A percentile compares a stretch with the other conserved stretches of the same genome.
Conservation (phyloP, 2,797 vertebrate species). For the Sebastes aleutianus region DNA sequence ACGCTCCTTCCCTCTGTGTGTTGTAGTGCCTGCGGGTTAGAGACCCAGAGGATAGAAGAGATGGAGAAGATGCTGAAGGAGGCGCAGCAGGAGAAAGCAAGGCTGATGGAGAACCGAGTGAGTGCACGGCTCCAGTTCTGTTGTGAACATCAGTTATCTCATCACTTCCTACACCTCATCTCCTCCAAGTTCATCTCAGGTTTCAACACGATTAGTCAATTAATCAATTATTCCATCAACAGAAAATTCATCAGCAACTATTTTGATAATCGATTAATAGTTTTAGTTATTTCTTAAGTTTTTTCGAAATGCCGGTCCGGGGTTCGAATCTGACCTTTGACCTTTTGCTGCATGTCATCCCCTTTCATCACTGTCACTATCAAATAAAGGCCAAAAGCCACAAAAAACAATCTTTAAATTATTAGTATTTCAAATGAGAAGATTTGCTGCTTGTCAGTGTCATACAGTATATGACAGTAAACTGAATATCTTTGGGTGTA, state of each 20-base stretch:
- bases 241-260: not conserved
- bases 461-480: not conserved
- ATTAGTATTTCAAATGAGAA: too few species aligned
- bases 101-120: slow-evolving; percentile 92
- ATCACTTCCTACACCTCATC: not conserved
- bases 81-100: slow-evolving; percentile 92
- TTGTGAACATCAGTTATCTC: not conserved
- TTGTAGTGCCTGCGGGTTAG: slow-evolving; percentile 85
- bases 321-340: too few species aligned
- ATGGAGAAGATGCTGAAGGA: slow-evolving; percentile 98
- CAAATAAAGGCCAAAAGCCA: too few species aligned
- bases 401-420: not conserved
- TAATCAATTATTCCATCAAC: fast-evolving
- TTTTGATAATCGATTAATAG: not conserved
- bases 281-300: not conserved
- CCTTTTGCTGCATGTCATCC: too few species aligned
- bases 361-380: too few species aligned
- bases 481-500: not conserved
- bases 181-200: not conserved
- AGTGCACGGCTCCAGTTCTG: slow-evolving; percentile 48
- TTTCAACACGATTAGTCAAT: not conserved
- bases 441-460: not conserved
- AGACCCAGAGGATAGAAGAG: slow-evolving; percentile 92
- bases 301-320: too few species aligned
- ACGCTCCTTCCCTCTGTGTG: slow-evolving; percentile 55